phyloP scores from a whole-genome alignment of 2,797 vertebrate species.

The Vultur gryphus region DNA sequence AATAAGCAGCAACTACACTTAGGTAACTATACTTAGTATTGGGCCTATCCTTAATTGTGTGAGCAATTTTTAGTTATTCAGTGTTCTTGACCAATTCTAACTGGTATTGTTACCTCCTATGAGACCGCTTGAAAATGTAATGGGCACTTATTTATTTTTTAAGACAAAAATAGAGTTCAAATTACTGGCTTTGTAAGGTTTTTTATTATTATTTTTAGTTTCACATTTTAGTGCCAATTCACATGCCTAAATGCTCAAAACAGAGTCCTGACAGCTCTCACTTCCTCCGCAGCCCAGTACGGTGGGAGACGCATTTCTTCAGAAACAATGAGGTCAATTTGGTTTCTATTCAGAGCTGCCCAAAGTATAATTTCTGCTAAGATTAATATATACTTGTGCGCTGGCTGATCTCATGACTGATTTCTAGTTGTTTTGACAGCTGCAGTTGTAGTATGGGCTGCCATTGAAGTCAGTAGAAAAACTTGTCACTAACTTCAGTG shows the following conservation, averaged over 20 bases:
- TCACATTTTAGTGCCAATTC: not conserved
- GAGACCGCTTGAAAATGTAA: not conserved
- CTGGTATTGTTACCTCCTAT: not conserved
- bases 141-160: not conserved
- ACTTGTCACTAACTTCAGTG: not conserved
- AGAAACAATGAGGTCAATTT: constrained; percentile 13
- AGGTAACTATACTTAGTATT: not conserved
- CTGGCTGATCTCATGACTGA: constrained; percentile 18
- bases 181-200: not conserved
- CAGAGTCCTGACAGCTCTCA: not conserved
- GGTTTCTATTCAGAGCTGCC: constrained; percentile 33
- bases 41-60: not conserved
- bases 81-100: not conserved
- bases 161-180: constrained; percentile 11
- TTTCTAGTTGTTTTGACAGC: constrained; percentile 65
- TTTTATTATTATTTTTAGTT: not conserved
- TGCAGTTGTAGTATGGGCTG: constrained; percentile 15
- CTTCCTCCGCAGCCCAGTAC: not conserved
- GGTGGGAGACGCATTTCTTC: not conserved
- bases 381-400: not conserved
- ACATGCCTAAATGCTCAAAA: not conserved
- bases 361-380: constrained; percentile 52
- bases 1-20: not conserved
- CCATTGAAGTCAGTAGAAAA: not conserved
- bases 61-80: not conserved